Conservation (phyloP, 1,140 invertebrate species). For the Drosophila azteca region DNA sequence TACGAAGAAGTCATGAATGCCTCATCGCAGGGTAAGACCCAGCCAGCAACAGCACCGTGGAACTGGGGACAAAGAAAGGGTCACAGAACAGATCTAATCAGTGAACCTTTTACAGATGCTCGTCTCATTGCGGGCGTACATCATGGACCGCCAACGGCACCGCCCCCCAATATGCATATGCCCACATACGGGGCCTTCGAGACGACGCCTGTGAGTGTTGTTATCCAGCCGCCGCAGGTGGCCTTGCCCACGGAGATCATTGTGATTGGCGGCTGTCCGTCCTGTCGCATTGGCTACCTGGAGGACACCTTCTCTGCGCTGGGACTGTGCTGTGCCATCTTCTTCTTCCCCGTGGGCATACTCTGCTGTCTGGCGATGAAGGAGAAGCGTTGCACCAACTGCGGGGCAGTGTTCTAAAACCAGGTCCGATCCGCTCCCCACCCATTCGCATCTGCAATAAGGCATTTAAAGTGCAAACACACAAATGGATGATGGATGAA, state of each 20-base stretch:
- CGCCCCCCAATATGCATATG: constrained; percentile 47
- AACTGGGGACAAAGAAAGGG: neutral
- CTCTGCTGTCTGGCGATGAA: constrained; percentile 90
- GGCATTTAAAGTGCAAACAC: constrained; percentile 6
- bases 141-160: constrained; percentile 43
- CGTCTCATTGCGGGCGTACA: constrained; percentile 58
- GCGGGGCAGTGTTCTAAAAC: constrained; percentile 88
- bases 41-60: no score
- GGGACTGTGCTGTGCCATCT: constrained; percentile 90
- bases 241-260: constrained; percentile 87
- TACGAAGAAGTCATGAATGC: constrained; percentile 71
- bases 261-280: constrained; percentile 90
- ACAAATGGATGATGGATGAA: neutral
- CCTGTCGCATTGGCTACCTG: constrained; percentile 90
- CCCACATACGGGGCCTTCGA: constrained; percentile 77
- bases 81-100: neutral
- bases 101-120: constrained; percentile 26
- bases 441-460: neutral
- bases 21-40: constrained; percentile 15
- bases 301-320: constrained; percentile 91
- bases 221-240: constrained; percentile 61
- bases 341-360: constrained; percentile 92
- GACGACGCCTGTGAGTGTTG: constrained; percentile 73
- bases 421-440: no score
- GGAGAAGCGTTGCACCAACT: constrained; percentile 90